phyloP scores from a whole-genome alignment of 2,797 vertebrate species.

The Simalia tracyae region DNA sequence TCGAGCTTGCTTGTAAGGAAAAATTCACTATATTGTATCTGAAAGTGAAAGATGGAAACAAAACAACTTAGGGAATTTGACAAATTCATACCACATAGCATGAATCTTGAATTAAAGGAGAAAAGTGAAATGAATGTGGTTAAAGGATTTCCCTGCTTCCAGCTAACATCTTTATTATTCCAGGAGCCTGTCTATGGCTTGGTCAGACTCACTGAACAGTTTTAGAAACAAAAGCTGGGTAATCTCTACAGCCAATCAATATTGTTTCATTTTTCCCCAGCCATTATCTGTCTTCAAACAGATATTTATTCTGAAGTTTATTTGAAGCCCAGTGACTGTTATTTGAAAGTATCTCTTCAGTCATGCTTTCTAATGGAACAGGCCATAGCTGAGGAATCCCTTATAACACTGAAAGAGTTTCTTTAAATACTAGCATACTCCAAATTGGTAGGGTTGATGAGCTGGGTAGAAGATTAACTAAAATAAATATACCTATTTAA shows the following conservation, averaged over 20 bases:
- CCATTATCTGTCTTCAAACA: not conserved
- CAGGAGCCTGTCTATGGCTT: not conserved
- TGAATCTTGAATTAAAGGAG: not conserved
- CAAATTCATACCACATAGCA: not conserved
- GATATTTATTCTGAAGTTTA: not conserved
- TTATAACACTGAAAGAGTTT: constrained; percentile 55
- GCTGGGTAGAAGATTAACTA: not conserved
- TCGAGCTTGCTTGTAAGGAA: not conserved
- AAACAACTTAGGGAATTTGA: not conserved
- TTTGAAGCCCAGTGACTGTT: not conserved
- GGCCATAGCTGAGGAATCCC: not conserved
- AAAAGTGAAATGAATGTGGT: not conserved
- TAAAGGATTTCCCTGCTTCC: not conserved
- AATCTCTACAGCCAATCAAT: not conserved
- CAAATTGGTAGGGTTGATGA: not conserved
- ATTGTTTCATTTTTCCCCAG: not conserved
- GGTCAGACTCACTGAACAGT: not conserved
- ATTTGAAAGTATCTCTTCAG: constrained; percentile 18
- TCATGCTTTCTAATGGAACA: not conserved
- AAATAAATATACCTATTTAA: constrained; percentile 49
- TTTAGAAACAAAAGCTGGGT: not conserved
- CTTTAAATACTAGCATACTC: constrained; percentile 33
- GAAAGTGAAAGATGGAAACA: not conserved
- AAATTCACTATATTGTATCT: not conserved
- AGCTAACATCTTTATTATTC: not conserved